Conservation (phyloP, 1,140 invertebrate genomes). For the Drosophila tani region DNA sequence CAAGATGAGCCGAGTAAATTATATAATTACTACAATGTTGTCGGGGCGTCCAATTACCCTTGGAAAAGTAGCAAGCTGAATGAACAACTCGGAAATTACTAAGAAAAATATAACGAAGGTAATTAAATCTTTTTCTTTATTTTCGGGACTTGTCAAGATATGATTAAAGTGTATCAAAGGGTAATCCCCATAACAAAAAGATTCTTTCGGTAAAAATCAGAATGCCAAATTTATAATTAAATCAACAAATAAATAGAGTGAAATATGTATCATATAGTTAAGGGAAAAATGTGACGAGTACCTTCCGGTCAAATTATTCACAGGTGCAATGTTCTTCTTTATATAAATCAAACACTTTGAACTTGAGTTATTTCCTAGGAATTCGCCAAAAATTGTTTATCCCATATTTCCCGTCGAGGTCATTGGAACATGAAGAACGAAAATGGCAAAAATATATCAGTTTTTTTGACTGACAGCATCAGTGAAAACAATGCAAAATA, state of each 20-base stretch:
- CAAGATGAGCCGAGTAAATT: conserved; percentile 6
- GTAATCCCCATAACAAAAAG: no score
- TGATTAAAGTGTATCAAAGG: no score
- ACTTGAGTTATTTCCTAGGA: not conserved
- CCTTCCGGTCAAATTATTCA: no score
- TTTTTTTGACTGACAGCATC: conserved; percentile 16
- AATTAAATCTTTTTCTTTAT: not conserved
- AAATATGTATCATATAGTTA: no score
- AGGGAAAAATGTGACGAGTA: not conserved
- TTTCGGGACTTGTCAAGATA: no score
- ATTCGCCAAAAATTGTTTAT: conserved; percentile 2
- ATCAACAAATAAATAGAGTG: not conserved
- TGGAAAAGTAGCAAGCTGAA: not conserved
- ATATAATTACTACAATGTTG: conserved; percentile 10
- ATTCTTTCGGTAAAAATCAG: not conserved
- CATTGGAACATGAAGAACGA: conserved; percentile 13
- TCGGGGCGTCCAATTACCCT: conserved; percentile 1
- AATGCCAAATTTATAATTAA: not conserved
- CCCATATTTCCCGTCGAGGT: not conserved
- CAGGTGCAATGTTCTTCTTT: conserved; percentile 5
- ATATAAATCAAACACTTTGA: conserved; percentile 4
- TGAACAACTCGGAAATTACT: no score
- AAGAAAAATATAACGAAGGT: not conserved
- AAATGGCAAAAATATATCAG: conserved; percentile 10
- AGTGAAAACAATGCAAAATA: conserved; percentile 12